Conservation (phyloP, 1,140 invertebrate species). For the Littorina saxatilis region DNA sequence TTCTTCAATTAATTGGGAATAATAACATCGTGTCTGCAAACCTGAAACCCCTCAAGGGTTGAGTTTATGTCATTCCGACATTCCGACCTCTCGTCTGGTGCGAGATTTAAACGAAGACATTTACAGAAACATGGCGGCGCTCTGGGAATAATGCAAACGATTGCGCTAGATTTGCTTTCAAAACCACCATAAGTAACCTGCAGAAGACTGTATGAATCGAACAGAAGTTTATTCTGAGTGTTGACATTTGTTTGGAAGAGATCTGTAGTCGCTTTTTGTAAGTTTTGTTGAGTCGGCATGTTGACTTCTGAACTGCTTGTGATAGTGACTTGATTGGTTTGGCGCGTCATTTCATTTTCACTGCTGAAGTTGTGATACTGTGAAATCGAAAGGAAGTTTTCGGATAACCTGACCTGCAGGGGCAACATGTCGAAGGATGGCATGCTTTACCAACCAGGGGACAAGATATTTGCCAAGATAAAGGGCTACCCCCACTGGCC, state of each 20-base stretch:
- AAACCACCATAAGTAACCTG: no score
- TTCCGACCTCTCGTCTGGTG: constrained; percentile 23
- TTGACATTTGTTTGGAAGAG: not conserved
- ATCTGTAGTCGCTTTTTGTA: not conserved
- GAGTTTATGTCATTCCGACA: not conserved
- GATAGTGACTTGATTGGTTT: not conserved
- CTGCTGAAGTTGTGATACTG: no score
- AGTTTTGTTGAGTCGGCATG: not conserved
- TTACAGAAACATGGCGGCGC: constrained; percentile 12
- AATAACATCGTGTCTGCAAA: no score
- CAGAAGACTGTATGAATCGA: no score
- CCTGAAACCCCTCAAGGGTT: not conserved
- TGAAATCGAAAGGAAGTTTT: no score
- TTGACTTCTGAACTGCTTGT: not conserved
- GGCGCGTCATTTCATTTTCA: no score
- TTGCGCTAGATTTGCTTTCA: no score
- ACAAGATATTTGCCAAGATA: constrained; percentile 96
- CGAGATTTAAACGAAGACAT: not conserved
- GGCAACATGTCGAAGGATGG: constrained; percentile 35
- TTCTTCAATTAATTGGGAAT: no score
- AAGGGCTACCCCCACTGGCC: constrained; percentile 98
- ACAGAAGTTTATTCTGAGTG: no score
- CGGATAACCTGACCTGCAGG: constrained; percentile 25
- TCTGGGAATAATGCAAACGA: no score
- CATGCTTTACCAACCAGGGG: constrained; percentile 84